Percentiles rank a stretch among this genome's conserved stretches.
These are phyloP conservation scores for Sorex araneus DNA, from an alignment of 2,113 vertebrate species.

Conservation along the genomic window DNA sequence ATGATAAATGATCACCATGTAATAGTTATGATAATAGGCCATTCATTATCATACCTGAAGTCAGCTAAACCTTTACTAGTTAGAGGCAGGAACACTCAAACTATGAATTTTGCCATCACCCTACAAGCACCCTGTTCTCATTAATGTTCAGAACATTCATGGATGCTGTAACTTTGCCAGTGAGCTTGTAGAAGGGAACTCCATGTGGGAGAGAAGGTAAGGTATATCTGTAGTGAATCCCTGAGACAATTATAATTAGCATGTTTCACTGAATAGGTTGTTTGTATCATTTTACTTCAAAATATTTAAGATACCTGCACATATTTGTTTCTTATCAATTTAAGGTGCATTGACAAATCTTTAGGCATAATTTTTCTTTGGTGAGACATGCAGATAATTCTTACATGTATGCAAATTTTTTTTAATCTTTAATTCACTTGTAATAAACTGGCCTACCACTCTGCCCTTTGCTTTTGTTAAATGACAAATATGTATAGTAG, in stretches of 20 bases:
- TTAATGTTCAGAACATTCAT: neutral
- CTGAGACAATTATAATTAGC: neutral
- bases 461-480: constrained; percentile 44
- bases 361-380: neutral
- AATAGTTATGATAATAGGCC: neutral
- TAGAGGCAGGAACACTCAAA: neutral
- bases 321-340: neutral
- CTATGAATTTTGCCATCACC: neutral
- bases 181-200: neutral
- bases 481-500: constrained; percentile 7
- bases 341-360: neutral
- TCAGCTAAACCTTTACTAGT: neutral
- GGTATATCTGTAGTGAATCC: neutral
- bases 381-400: neutral
- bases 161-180: neutral
- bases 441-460: constrained; percentile 24
- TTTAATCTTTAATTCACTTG: neutral
- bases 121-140: neutral
- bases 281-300: neutral
- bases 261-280: neutral
- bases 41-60: neutral
- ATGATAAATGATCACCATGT: neutral
- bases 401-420: neutral
- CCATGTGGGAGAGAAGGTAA: neutral
- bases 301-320: neutral